Evolutionary conservation across 53 echinoderm and acorn worm genomes (phyloP).

Genomic region (Holothuria leucospilota): DNA sequence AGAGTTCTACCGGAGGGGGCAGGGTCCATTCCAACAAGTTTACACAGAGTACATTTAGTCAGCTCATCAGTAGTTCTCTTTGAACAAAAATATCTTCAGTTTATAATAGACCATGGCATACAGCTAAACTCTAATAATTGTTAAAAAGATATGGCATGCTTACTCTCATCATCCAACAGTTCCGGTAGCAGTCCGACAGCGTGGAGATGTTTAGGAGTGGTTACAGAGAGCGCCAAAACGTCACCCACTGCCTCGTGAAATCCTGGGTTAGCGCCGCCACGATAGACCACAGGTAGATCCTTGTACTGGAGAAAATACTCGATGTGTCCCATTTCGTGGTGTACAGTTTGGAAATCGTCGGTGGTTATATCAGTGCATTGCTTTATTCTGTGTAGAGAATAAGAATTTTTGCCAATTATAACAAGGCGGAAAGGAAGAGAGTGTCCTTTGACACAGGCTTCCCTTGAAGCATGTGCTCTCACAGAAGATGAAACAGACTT

Average conservation of each 20-base stretch:
- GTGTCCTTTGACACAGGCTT: too few species aligned
- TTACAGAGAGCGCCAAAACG: slow-evolving; percentile 79
- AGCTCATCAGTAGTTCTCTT: too few species aligned
- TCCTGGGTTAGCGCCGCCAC: slow-evolving; percentile 80
- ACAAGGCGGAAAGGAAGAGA: too few species aligned
- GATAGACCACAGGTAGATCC: slow-evolving; percentile 66
- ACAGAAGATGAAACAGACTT: too few species aligned
- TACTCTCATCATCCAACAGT: slow-evolving; percentile 43
- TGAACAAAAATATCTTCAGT: too few species aligned
- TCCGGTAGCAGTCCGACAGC: slow-evolving; percentile 69
- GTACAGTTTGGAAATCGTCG: slow-evolving; percentile 78
- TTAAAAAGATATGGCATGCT: neutral
- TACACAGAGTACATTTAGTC: too few species aligned
- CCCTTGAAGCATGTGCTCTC: too few species aligned
- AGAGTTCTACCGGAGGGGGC: too few species aligned
- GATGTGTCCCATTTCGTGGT: slow-evolving; percentile 94
- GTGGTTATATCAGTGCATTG: slow-evolving; percentile 63
- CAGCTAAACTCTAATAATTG: too few species aligned
- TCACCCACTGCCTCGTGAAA: slow-evolving; percentile 94
- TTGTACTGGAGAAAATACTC: slow-evolving; percentile 84
- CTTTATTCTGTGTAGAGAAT: neutral
- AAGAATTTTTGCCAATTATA: too few species aligned
- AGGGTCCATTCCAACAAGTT: too few species aligned
- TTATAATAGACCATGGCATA: too few species aligned
- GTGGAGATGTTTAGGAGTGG: slow-evolving; percentile 76